Base-by-base conservation (phyloP, 2,797 vertebrate species). In the Epinephelus coioides region DNA sequence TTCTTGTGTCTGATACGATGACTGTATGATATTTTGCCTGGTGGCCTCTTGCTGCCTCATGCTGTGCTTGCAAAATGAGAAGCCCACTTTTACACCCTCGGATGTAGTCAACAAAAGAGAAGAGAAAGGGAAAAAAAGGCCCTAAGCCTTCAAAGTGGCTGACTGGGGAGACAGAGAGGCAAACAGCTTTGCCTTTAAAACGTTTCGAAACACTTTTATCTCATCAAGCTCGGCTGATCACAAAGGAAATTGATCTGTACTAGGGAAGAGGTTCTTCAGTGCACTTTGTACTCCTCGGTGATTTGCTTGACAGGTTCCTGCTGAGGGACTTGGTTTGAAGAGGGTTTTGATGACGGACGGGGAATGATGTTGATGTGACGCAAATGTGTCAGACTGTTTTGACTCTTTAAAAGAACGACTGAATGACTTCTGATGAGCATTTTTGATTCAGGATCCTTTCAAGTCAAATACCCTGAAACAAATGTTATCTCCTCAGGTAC, bases 161-260 rank as follows among this genome's bases (percentile, higher is more conserved):
- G 83, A 88, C 83, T 85, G 65, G 66, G 66, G 86, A 84, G 82
- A 85, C 69, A 53, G 68, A 79, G 61, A 82, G 69, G 84, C 76
- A 89, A 91, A 81, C 73, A 83, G 86, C 78, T 90, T 88, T 86
- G 81, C 68, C 82, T 87, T 89, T 89, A 84, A 90, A 90, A 90
- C 56, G 65, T 83, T 89, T 90, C 82, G 73, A 90, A 89, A 90
- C 84, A 67, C 91, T 91, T 92, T 92, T 86, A 91, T 91, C 90
- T 90, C 89, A 92, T 91, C 88, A 86, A 87, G 89, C 91, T 89
- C 54, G 57, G 69, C 78, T 92, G 91, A 93, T 93, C 91, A 92
- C 89, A 94, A 91, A 91, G 92, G 90, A 91, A 88, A 92, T 90
- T 92, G 92, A 94, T 94, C 87, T 80, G 79, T 82, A 67, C 71